Base-by-base conservation (phyloP, 2,888 invertebrate genomes). In the Lordiphosa fenestrarum region DNA sequence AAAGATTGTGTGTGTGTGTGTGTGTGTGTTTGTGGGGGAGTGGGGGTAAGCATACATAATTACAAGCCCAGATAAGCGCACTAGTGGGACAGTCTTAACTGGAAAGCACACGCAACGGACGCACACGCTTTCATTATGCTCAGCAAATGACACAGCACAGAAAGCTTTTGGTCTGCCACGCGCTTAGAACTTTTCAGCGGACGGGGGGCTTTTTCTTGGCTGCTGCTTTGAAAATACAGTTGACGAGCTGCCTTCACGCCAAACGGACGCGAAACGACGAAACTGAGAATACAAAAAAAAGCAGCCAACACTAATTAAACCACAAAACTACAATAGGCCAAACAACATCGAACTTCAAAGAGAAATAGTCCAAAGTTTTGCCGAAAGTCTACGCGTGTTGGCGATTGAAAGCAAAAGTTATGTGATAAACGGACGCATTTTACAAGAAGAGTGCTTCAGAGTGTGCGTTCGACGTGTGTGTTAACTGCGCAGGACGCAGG, bases 191-290 rank as follows among this genome's bases (percentile, higher is more conserved):
- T 44, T 44, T 44, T 44, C 33, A 4, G 0, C 4, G 10, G 42
- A 9, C n/a, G 13, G 21, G 50, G 42, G 12, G 37, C 42, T 57
- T 58, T 80, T 80, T 69, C 38, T 46, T 59, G 50, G 38, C 65
- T 57, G 63, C 64, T 56, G 51, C 69, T 59, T 49, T 47, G 80
- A 66, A 42, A 58, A 67, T 71, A 69, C 87, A 88, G 87, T 88
- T 85, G 86, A 73, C 70, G 81, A 85, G 83, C 78, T 88, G 88
- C 83, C 82, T 76, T 84, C 76, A 82, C 72, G 69, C 73, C 55
- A 73, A 78, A 73, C 85, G 83, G 84, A 84, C 77, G 87, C 66
- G 68, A 35, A 46, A 36, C 53, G 50, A 53, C 35, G 62, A 66
- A 38, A 48, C 30, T 49, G 53, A 46, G 25, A 21, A 9, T n/a